These are phyloP conservation scores for Acanthosepion pharaonis DNA, from an alignment of 2,888 invertebrate genomes.

Conservation along the genomic window DNA sequence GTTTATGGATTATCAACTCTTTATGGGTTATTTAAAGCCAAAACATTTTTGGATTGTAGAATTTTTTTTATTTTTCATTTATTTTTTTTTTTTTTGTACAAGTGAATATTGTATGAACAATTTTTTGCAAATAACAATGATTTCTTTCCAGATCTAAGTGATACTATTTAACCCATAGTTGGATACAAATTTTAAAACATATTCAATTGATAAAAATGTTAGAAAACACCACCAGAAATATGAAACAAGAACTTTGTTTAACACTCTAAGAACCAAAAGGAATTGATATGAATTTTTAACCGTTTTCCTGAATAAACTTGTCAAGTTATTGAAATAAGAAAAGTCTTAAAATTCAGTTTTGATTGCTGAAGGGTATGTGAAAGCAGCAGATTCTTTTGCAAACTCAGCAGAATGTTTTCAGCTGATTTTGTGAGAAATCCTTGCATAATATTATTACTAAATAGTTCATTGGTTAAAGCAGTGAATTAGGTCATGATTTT, in stretches of 20 bases:
- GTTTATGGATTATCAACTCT: not conserved
- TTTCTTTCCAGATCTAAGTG: no score
- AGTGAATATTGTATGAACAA: not conserved
- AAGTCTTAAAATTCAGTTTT: not conserved
- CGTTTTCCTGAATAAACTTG: not conserved
- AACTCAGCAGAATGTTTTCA: not conserved
- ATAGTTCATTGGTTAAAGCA: no score
- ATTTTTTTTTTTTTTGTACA: no score
- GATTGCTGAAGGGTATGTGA: not conserved
- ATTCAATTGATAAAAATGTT: not conserved
- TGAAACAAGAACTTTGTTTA: not conserved
- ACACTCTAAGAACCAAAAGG: not conserved
- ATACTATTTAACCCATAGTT: no score
- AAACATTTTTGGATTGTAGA: no score
- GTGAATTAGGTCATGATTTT: no score
- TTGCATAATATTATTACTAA: no score
- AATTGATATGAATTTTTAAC: not conserved
- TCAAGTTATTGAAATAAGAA: not conserved
- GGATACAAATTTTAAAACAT: not conserved
- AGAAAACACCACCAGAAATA: not conserved
- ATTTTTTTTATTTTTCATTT: no score
- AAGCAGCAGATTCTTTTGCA: constrained; percentile 7
- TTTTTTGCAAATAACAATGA: not conserved
- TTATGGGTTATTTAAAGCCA: not conserved
- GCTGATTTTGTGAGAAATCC: no score